A percentile compares a stretch with the other conserved stretches of the same genome.
phyloP scores from a whole-genome alignment of 2,888 invertebrate species.

The Chouioia cunea region DNA sequence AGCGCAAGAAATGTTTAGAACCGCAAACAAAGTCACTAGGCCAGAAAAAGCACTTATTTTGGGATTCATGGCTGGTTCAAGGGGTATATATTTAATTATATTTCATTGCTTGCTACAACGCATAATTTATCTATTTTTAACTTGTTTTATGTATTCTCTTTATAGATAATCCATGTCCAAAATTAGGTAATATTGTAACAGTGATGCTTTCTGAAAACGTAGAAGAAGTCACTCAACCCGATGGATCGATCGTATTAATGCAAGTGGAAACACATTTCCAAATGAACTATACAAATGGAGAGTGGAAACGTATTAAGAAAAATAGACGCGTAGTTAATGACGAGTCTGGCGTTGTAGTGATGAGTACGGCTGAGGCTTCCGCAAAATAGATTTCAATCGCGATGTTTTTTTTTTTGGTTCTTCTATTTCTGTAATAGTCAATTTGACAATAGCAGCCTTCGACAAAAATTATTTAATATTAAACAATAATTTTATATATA shows the following conservation, averaged over 20 bases:
- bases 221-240: conserved; percentile 88
- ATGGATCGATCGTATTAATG: conserved; percentile 84
- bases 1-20: conserved; percentile 97
- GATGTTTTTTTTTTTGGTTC: conserved; percentile 5
- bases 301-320: conserved; percentile 96
- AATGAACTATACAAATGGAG: conserved; percentile 98
- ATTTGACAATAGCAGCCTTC: conserved; percentile 2
- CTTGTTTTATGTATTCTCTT: conserved; percentile 38
- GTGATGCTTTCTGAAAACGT: conserved; percentile 94
- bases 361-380: conserved; percentile 53
- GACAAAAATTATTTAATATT: conserved; percentile 32
- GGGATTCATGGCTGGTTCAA: conserved; percentile 98
- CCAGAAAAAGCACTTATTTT: conserved; percentile 97
- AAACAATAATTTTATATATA: conserved; percentile 32
- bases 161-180: conserved; percentile 96
- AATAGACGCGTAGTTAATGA: conserved; percentile 78
- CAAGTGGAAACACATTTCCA: conserved; percentile 96
- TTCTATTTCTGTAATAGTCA: conserved; percentile 29
- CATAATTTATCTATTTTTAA: conserved; percentile 17
- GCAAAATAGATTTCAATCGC: conserved; percentile 30
- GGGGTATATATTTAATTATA: conserved; percentile 73
- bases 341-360: conserved; percentile 61
- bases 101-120: background rate
- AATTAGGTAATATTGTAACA: conserved; percentile 94
- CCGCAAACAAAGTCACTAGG: conserved; percentile 94